Conservation (phyloP, 2,113 vertebrate genomes). For the Gymnocephalus cernua region DNA sequence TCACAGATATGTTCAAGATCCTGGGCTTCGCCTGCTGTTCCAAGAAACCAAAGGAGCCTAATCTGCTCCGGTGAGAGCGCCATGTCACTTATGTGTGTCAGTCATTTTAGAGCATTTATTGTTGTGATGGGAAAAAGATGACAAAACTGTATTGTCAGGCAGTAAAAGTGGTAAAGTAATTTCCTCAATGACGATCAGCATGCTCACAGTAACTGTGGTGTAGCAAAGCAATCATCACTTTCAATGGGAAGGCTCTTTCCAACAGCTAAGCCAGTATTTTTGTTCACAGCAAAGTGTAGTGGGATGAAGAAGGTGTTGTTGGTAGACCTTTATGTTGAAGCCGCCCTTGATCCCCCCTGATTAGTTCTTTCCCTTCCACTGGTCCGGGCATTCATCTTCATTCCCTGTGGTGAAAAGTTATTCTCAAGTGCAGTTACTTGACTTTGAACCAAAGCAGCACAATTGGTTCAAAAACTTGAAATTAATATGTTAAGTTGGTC, state of each 20-base stretch:
- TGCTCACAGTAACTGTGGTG: background rate
- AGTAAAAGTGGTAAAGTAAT: constrained; percentile 10
- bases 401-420: constrained; percentile 58
- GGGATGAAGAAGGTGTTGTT: constrained; percentile 40
- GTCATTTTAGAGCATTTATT: background rate
- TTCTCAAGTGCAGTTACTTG: constrained; percentile 61
- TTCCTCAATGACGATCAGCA: constrained; percentile 7
- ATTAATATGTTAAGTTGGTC: constrained; percentile 74
- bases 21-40: constrained; percentile 88
- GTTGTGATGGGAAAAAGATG: background rate
- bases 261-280: constrained; percentile 16
- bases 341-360: constrained; percentile 66
- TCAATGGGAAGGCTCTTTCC: constrained; percentile 18
- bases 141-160: background rate
- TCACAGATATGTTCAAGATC: constrained; percentile 92
- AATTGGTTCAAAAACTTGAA: constrained; percentile 67
- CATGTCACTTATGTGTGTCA: background rate
- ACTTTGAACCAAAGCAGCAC: constrained; percentile 74
- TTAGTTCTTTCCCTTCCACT: constrained; percentile 39
- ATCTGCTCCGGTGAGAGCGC: constrained; percentile 73
- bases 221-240: constrained; percentile 17
- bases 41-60: constrained; percentile 70
- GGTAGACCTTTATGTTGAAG: constrained; percentile 55
- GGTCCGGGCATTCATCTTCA: constrained; percentile 58
- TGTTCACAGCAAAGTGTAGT: constrained; percentile 16